phyloP scores from a whole-genome alignment of 2,113 vertebrate genomes.

The Apaloderma vittatum region DNA sequence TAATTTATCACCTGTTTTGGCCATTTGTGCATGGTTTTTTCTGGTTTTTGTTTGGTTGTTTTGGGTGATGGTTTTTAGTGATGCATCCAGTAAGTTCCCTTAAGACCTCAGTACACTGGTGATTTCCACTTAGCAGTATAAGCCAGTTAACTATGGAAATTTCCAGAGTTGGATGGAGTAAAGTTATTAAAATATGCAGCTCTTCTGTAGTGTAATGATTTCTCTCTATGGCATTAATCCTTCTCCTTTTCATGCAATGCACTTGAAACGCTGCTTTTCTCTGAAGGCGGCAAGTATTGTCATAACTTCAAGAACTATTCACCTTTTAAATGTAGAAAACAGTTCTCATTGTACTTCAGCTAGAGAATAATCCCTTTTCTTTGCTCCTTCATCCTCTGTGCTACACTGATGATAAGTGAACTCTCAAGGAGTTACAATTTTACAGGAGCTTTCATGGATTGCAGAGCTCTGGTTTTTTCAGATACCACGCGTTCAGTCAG shows the following conservation, averaged over 20 bases:
- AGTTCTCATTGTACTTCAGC: conserved; percentile 67
- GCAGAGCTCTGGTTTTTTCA: conserved; percentile 45
- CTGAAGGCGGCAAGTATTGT: conserved; percentile 67
- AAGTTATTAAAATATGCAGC: conserved; percentile 65
- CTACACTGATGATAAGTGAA: conserved; percentile 53
- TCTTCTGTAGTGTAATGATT: conserved; percentile 39
- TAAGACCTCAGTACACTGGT: neutral
- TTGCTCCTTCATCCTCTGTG: conserved; percentile 26
- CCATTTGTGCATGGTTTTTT: neutral
- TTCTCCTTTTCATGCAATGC: conserved; percentile 62
- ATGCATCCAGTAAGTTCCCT: neutral
- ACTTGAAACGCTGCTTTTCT: conserved; percentile 64
- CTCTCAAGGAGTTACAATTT: conserved; percentile 62
- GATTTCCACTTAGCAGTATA: neutral
- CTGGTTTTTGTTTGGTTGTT: neutral
- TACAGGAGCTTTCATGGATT: conserved; percentile 46
- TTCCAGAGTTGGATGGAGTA: neutral
- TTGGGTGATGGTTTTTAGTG: neutral
- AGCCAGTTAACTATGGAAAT: conserved; percentile 44
- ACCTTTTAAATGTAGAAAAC: conserved; percentile 67
- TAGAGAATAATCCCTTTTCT: conserved; percentile 70
- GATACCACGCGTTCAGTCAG: conserved; percentile 5
- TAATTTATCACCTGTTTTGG: neutral
- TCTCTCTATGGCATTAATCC: conserved; percentile 64
- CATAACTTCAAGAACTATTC: conserved; percentile 69